Evolutionary conservation across 1,140 invertebrate genomes (phyloP).

Genomic region (Teleogryllus occipitalis): DNA sequence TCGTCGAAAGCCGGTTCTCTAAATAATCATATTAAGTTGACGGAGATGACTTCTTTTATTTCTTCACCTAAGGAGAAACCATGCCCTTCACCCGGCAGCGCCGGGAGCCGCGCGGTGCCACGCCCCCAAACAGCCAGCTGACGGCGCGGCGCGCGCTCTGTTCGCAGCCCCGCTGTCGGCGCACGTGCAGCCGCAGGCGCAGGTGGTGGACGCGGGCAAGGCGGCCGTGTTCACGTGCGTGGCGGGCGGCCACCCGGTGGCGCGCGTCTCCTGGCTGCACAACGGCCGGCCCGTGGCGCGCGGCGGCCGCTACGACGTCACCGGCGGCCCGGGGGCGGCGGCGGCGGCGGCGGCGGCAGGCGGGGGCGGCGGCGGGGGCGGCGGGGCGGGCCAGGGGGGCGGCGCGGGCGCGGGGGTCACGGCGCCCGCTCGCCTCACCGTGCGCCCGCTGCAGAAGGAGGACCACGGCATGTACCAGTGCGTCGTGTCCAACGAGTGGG

Average conservation of each 20-base stretch:
- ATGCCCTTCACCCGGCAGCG: too few relatives aligned
- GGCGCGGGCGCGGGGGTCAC: not conserved
- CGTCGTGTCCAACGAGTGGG: slow-evolving; percentile 73
- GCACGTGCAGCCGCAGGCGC: slow-evolving; percentile 60
- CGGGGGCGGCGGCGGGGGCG: not conserved
- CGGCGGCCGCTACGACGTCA: slow-evolving; percentile 26
- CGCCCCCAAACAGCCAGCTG: too few relatives aligned
- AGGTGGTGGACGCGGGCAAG: slow-evolving; percentile 73
- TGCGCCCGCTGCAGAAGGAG: slow-evolving; percentile 61
- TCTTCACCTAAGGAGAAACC: too few relatives aligned
- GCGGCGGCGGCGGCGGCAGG: not conserved
- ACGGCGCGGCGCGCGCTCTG: not conserved
- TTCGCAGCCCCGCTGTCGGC: slow-evolving; percentile 57
- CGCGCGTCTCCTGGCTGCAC: slow-evolving; percentile 73
- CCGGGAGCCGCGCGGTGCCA: too few relatives aligned
- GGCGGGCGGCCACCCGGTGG: slow-evolving; percentile 72
- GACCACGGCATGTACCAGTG: slow-evolving; percentile 88
- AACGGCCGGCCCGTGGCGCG: slow-evolving; percentile 48
- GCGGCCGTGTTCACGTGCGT: slow-evolving; percentile 76
- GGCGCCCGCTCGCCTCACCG: slow-evolving; percentile 40
- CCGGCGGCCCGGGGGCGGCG: slow-evolving; percentile 18
- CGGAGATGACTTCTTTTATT: too few relatives aligned
- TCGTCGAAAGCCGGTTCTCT: too few relatives aligned
- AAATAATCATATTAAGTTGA: too few relatives aligned
- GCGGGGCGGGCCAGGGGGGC: too few relatives aligned